These are phyloP conservation scores for Trachymyrmex septentrionalis DNA, from an alignment of 1,140 invertebrate genomes.

Conservation along the genomic window DNA sequence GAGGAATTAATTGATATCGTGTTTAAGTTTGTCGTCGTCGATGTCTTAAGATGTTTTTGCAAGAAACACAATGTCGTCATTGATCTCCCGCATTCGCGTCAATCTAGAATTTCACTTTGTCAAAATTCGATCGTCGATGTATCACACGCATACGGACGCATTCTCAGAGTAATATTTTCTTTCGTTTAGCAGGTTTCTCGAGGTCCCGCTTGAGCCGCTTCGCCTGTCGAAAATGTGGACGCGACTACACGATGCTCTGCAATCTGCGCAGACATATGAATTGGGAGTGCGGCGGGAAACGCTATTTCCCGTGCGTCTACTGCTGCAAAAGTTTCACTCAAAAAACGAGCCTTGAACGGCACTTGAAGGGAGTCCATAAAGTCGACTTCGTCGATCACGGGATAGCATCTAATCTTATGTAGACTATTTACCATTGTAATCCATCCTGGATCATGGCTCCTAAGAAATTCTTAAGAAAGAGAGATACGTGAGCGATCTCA, in stretches of 20 bases:
- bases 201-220: slow-evolving; percentile 64
- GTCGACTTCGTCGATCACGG: slow-evolving; percentile 57
- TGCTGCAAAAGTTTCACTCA: slow-evolving; percentile 82
- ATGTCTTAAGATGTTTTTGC: slow-evolving; percentile 13
- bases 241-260: slow-evolving; percentile 79
- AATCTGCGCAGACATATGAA: slow-evolving; percentile 82
- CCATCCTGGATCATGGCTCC: neutral
- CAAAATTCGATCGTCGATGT: slow-evolving; percentile 4
- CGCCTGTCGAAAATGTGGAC: slow-evolving; percentile 77
- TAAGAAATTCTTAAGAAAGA: neutral
- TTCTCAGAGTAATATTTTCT: slow-evolving; percentile 50
- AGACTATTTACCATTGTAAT: slow-evolving; percentile 16
- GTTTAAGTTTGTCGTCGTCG: neutral
- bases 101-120: slow-evolving; percentile 8
- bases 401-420: slow-evolving; percentile 50
- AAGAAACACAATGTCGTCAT: neutral
- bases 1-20: no score
- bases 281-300: slow-evolving; percentile 83
- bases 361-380: slow-evolving; percentile 77
- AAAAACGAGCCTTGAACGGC: slow-evolving; percentile 82
- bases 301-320: slow-evolving; percentile 80
- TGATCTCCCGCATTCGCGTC: neutral
- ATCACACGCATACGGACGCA: neutral
- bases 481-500: neutral
- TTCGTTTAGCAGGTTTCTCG: slow-evolving; percentile 62